phyloP scores from a whole-genome alignment of 2,888 invertebrate species.

The Dyspetes luteomarginatus region DNA sequence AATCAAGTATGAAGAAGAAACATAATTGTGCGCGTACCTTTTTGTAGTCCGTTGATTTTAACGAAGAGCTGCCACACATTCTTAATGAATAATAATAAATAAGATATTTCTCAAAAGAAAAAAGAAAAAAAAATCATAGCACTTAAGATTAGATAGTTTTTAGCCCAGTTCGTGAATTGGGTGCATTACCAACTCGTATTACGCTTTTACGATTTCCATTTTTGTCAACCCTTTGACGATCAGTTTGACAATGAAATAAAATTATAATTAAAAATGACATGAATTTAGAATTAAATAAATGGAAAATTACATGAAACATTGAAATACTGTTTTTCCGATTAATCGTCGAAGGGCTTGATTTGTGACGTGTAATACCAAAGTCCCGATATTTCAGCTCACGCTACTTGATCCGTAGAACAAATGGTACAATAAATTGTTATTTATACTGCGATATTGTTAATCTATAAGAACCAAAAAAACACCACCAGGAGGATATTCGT shows the following conservation, averaged over 20 bases:
- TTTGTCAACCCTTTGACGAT: neutral
- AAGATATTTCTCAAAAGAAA: constrained; percentile 13
- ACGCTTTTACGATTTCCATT: neutral
- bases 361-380: constrained; percentile 44
- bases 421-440: neutral
- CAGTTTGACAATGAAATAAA: neutral
- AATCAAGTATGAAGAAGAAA: constrained; percentile 17
- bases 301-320: neutral
- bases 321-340: constrained; percentile 2
- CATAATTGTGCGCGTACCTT: constrained; percentile 37
- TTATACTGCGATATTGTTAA: neutral
- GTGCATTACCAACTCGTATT: neutral
- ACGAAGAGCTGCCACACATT: constrained; percentile 63
- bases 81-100: constrained; percentile 48
- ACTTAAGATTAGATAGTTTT: constrained; percentile 32
- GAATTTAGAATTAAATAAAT: neutral
- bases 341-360: neutral
- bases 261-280: neutral
- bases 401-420: constrained; percentile 17
- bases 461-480: neutral
- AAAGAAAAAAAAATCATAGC: constrained; percentile 16
- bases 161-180: neutral
- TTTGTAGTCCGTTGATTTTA: constrained; percentile 42
- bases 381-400: constrained; percentile 20
- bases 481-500: constrained; percentile 12